Base-by-base conservation (phyloP, 2,888 invertebrate genomes). In the Volucella bombylans region DNA sequence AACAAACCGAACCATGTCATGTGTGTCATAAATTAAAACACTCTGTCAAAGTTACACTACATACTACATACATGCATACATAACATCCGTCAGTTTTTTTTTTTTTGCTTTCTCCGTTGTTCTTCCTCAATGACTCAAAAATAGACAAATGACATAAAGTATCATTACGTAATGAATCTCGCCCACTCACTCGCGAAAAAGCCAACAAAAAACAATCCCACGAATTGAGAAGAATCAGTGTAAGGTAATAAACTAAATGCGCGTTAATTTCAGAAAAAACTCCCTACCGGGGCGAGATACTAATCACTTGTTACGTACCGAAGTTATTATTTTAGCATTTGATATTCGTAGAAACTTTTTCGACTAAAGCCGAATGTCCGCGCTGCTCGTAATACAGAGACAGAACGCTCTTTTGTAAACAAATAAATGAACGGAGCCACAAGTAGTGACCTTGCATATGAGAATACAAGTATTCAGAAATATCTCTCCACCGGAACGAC, bases 361-460 rank as follows among this genome's bases (percentile, higher is more conserved):
- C 31, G 31, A 31, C 31, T 31, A 31, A 31, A 31, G 31, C 31
- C 6, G 31, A 31, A 31, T 2, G 31, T 31, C 31, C 31, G 31
- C 31, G 31, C 31, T 31, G 31, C 31, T 31, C 31, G 31, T 6
- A 31, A 31, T 31, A 31, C 31, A 31, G 31, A 6, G 0, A 31
- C 31, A 47, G 31, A 47, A 47, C 54, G 50, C 39, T 31, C 31
- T 31, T 82, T 50, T 39, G 43, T 73, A 65, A 61, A 79, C 65
- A 78, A 78, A 65, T 74, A 43, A 72, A 79, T 73, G 78, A 73
- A 47, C 45, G 39, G 59, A 71, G 57, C 31, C 18, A 18, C 62
- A 52, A 73, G 6, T 31, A 31, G 59, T 76, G 50, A 62, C 83
- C 83, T 83, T 83, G 83, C 83, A 67, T 74, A 31, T 31, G 31